phyloP scores from a whole-genome alignment of 2,888 invertebrate genomes.

The Drosophila macrospina region DNA sequence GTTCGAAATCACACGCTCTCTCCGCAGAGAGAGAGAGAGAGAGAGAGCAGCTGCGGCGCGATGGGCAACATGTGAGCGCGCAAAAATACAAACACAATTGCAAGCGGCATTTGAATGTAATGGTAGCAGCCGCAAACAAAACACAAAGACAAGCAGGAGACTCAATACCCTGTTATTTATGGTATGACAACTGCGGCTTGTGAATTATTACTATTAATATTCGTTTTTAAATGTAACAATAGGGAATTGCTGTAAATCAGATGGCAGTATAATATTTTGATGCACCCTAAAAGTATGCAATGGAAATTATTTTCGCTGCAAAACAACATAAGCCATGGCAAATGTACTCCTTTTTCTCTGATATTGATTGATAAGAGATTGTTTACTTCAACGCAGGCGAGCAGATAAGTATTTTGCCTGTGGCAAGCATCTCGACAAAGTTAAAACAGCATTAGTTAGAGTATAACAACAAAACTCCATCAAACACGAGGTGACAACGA shows the following conservation, averaged over 20 bases:
- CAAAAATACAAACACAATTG: slow-evolving; percentile 52
- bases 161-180: slow-evolving; percentile 13
- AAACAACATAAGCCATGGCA: not conserved
- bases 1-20: slow-evolving; percentile 1
- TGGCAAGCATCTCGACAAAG: slow-evolving; percentile 11
- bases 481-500: slow-evolving; percentile 22
- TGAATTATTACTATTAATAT: too few relatives aligned
- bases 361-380: not conserved
- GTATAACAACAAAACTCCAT: slow-evolving; percentile 35
- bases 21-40: slow-evolving; percentile 19
- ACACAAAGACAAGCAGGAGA: not conserved
- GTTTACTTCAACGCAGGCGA: slow-evolving; percentile 17
- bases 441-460: slow-evolving; percentile 14
- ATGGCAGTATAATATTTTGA: too few relatives aligned
- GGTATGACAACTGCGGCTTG: too few relatives aligned
- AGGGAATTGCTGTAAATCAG: not conserved
- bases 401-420: not conserved
- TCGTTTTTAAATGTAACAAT: too few relatives aligned
- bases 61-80: slow-evolving; percentile 62
- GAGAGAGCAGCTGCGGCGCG: slow-evolving; percentile 46
- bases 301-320: not conserved
- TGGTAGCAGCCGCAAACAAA: slow-evolving; percentile 40
- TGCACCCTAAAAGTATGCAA: slow-evolving; percentile 57
- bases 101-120: slow-evolving; percentile 53
- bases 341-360: not conserved